These are phyloP conservation scores for Sinocyclocheilus grahami DNA, from an alignment of 2,113 vertebrate species.

Conservation along the genomic window DNA sequence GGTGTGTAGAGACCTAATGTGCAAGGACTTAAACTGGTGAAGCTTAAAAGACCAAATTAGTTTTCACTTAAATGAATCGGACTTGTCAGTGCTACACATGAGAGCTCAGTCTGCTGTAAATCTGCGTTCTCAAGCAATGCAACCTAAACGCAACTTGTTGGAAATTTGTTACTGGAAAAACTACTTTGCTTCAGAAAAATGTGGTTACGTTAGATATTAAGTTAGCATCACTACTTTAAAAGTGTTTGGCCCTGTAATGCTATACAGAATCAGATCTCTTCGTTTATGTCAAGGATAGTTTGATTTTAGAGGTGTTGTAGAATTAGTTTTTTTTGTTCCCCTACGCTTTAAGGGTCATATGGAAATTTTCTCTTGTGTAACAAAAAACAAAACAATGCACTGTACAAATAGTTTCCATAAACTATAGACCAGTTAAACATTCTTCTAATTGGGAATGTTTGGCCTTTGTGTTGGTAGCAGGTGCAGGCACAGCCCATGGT, in stretches of 20 bases:
- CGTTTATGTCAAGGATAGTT: neutral
- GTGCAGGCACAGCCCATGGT: neutral
- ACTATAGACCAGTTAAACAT: constrained; percentile 18
- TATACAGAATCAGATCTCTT: neutral
- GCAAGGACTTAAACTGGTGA: neutral
- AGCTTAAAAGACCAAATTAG: neutral
- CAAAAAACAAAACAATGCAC: neutral
- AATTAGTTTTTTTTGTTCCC: neutral
- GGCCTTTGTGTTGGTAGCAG: neutral
- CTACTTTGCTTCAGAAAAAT: neutral
- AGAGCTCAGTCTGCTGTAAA: too few species aligned
- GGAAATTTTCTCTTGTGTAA: neutral
- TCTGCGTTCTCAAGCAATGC: neutral
- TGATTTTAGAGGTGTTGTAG: too few species aligned
- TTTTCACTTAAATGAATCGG: neutral
- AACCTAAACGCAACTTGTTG: neutral
- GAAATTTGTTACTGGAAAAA: neutral
- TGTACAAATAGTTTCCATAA: neutral
- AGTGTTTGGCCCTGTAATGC: neutral
- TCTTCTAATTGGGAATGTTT: neutral
- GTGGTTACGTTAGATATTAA: neutral
- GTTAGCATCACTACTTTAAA: neutral
- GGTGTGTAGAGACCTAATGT: neutral
- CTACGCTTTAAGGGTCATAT: neutral
- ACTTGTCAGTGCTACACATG: neutral